Evolutionary conservation across 2,888 invertebrate genomes (phyloP).

Genomic region (Leucophenga montana): DNA sequence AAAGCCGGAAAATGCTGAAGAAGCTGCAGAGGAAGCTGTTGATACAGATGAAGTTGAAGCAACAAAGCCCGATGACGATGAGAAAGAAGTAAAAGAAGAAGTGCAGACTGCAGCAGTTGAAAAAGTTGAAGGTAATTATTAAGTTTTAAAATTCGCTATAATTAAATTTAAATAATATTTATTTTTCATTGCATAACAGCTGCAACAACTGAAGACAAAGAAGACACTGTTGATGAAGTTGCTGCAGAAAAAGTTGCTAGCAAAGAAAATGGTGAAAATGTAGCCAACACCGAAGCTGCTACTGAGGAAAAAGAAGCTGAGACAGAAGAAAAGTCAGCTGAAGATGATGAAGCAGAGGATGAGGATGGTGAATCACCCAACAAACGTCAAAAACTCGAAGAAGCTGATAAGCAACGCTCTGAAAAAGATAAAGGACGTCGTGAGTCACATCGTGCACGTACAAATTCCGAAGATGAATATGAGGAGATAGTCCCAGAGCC

Average conservation of each 20-base stretch:
- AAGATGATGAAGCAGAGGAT: constrained; percentile 45
- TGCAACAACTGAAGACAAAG: too few species aligned
- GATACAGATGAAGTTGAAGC: too few species aligned
- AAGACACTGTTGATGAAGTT: neutral
- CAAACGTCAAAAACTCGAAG: constrained; percentile 43
- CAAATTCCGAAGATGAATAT: constrained; percentile 55
- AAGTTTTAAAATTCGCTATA: neutral
- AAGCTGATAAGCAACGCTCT: neutral
- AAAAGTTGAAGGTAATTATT: constrained; percentile 32
- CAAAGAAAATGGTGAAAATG: neutral
- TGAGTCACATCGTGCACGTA: constrained; percentile 28
- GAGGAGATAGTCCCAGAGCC: constrained; percentile 67
- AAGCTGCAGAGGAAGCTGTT: neutral
- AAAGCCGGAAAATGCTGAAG: constrained; percentile 37
- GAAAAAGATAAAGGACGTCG: constrained; percentile 22
- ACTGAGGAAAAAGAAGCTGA: constrained; percentile 3
- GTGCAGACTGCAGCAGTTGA: constrained; percentile 16
- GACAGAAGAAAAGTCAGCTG: constrained; percentile 20
- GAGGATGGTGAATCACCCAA: constrained; percentile 43
- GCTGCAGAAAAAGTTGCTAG: constrained; percentile 5
- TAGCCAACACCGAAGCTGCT: neutral
- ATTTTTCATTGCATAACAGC: neutral
- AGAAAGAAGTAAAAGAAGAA: constrained; percentile 60
- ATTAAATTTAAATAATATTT: neutral
- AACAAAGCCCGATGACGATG: constrained; percentile 41